Evolutionary conservation across 92 coral and sea anemone species (phyloP), one percentile per base, ranked within the genome.

Genomic region (Epizoanthus stellaris): DNA sequence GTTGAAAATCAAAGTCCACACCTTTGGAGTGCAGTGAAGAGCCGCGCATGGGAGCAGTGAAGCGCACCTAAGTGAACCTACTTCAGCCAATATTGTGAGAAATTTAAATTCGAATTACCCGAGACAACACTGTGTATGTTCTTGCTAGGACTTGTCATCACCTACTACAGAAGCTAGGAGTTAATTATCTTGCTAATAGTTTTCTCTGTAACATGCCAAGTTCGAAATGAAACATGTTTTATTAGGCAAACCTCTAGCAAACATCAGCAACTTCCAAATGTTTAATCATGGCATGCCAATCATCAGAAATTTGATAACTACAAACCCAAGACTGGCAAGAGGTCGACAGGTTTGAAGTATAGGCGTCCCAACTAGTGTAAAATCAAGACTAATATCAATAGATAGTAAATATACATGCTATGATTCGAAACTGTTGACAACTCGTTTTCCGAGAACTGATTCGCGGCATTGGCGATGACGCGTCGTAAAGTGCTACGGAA

Each of bases 91-190:
- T 52, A 52, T 2, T 52, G 56, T 52, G 15, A 52, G 56, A 11
- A 52, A 52, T 9, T 52, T 52, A 9, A 52, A 52, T 52, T 52
- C 56, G 12, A 52, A 52, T 52, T 3, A 52, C 13, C 3, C 5
- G 56, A 52, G 56, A 52, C 56, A 52, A 52, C 14, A 52, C 56
- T 9, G 14, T 9, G 56, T 12, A 15, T 52, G 10, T 52, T 70
- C 54, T 21, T 14, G 81, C 81, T 5, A 57, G 56, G 68, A 58
- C 54, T 19, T 56, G 21, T 76, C 66, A 66, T 59, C 81, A 59
- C 67, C 34, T 16, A 38, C 45, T 76, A 61, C 49, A n/a, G n/a
- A n/a, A n/a, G n/a, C n/a, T n/a, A n/a, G n/a, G n/a, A n/a, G 47
- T 39, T 76, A 16, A 72, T 72, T 72, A 47, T 38, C 9, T 30